These are phyloP conservation scores for Theristus sp. DNA, from an alignment of 2,888 invertebrate species.

Conservation along the genomic window DNA sequence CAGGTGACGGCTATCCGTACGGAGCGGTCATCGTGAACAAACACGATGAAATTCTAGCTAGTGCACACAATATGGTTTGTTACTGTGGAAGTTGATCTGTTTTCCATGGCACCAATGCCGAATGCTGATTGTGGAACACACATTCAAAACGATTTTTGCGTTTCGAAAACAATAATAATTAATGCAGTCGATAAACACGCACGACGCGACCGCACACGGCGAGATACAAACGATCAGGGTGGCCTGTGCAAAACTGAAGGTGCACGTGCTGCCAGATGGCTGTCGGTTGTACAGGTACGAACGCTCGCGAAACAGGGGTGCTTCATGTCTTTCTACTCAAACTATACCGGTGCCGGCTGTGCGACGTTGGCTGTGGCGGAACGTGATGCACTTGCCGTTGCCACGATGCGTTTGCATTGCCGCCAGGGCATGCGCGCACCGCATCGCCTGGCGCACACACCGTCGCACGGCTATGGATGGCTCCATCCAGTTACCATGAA, in stretches of 20 bases:
- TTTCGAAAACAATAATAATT: background rate
- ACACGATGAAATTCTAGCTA: background rate
- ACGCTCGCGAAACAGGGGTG: no score
- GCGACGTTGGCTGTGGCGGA: no score
- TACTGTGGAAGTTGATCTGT: background rate
- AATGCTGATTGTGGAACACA: background rate
- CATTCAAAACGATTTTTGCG: background rate
- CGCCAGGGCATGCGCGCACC: no score
- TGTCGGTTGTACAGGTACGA: background rate
- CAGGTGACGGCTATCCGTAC: background rate
- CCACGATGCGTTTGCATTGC: no score
- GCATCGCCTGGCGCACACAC: no score
- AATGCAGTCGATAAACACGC: background rate
- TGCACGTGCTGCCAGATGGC: background rate
- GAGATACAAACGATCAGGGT: background rate
- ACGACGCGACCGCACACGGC: background rate
- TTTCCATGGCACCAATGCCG: background rate
- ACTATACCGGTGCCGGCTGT: no score
- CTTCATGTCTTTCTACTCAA: no score
- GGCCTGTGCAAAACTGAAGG: background rate
- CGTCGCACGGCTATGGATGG: no score
- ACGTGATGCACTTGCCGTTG: no score
- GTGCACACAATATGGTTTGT: background rate
- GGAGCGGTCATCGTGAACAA: background rate
- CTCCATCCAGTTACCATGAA: no score